Percentiles rank a stretch among this genome's conserved stretches.
These are phyloP conservation scores for Lophotriccus pileatus DNA, from an alignment of 2,797 vertebrate genomes.

Conservation along the genomic window DNA sequence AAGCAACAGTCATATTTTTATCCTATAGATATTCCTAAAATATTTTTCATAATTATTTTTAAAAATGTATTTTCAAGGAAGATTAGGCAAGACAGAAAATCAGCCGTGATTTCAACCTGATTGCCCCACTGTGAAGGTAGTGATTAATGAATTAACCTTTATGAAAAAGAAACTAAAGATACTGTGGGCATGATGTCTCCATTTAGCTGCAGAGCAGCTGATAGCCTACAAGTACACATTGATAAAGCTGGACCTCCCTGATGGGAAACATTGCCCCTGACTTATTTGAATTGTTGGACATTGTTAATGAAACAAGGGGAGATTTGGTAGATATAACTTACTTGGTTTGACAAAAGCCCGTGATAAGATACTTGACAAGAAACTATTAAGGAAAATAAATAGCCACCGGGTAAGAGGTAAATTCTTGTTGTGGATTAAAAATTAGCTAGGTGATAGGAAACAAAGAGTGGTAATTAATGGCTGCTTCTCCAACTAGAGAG, in stretches of 20 bases:
- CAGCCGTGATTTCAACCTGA: neutral
- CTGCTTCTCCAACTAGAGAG: conserved; percentile 5
- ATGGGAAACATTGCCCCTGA: neutral
- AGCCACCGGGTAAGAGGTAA: conserved; percentile 42
- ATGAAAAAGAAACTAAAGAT: neutral
- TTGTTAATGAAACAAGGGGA: neutral
- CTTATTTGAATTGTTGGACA: neutral
- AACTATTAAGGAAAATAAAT: conserved; percentile 60
- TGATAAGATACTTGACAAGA: conserved; percentile 32
- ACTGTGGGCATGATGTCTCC: neutral
- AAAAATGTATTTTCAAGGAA: neutral
- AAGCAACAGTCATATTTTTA: neutral
- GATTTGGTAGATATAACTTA: conserved; percentile 10
- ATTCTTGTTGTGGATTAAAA: conserved; percentile 65
- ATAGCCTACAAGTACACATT: neutral
- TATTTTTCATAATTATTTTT: neutral
- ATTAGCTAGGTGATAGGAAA: conserved; percentile 59
- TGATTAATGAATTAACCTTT: neutral
- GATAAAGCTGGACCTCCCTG: neutral
- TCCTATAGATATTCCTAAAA: neutral
- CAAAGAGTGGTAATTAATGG: conserved; percentile 57
- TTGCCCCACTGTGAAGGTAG: neutral
- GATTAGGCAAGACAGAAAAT: neutral
- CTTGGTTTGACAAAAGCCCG: conserved; percentile 27
- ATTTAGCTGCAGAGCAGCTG: neutral